Conservation (phyloP, 2,113 vertebrate genomes). For the Pongo abelii region DNA sequence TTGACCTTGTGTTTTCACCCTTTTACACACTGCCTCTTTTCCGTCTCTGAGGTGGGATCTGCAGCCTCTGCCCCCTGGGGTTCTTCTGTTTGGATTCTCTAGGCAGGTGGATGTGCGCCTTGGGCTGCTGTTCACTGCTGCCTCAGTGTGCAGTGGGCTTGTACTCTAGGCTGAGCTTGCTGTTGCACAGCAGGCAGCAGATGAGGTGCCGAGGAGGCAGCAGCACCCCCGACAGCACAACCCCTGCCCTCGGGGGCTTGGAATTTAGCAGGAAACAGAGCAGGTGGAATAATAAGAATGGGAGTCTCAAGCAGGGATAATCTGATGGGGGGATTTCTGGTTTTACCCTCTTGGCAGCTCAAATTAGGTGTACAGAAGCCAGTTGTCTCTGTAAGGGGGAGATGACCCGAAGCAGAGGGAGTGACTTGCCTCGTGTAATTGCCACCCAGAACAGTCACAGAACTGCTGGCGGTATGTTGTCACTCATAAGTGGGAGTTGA, state of each 20-base stretch:
- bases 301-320: too few species aligned
- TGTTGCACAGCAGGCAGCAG: accelerated
- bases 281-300: accelerated
- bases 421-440: not conserved
- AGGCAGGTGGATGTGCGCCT: too few species aligned
- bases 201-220: accelerated
- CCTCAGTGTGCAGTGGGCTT: accelerated
- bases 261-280: not conserved
- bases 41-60: accelerated
- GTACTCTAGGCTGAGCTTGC: accelerated
- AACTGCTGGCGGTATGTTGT: not conserved
- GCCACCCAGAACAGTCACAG: not conserved
- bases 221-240: accelerated
- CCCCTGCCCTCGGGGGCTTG: not conserved
- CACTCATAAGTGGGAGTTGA: too few species aligned
- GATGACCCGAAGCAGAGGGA: not conserved
- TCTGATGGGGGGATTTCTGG: accelerated
- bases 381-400: not conserved
- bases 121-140: accelerated
- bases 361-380: not conserved
- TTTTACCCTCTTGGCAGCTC: not conserved
- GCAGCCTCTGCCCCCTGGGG: not conserved
- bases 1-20: too few species aligned
- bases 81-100: too few species aligned
- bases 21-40: too few species aligned